These are phyloP conservation scores for Mus caroli DNA, from an alignment of 2,797 vertebrate species.

Conservation along the genomic window DNA sequence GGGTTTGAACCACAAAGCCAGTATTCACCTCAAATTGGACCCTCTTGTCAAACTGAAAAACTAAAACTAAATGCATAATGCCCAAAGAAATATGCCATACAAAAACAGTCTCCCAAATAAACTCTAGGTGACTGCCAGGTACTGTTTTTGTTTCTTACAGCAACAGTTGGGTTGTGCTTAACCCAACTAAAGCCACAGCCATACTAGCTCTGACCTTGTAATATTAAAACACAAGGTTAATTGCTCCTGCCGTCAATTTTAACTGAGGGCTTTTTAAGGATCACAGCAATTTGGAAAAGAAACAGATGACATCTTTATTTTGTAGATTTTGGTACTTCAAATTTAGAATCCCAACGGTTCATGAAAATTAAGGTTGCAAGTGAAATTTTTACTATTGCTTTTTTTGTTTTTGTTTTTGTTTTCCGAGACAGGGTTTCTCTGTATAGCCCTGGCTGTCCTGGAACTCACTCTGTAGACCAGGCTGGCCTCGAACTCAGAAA, in stretches of 20 bases:
- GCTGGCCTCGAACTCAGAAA: no score
- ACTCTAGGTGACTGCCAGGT: background rate
- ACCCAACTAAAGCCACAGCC: conserved; percentile 7
- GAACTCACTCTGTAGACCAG: no score
- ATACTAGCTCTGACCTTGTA: background rate
- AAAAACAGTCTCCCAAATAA: background rate
- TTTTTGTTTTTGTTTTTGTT: no score
- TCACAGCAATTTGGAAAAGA: conserved; percentile 38
- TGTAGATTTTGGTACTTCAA: background rate
- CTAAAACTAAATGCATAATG: background rate
- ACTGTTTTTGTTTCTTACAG: conserved; percentile 13
- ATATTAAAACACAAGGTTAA: conserved; percentile 44
- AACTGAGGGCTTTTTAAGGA: conserved; percentile 53
- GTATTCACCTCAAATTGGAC: conserved; percentile 34
- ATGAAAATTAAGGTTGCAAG: conserved; percentile 6
- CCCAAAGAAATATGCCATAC: background rate
- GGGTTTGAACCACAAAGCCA: conserved; percentile 5
- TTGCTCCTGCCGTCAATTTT: background rate
- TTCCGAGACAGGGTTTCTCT: no score
- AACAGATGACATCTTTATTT: conserved; percentile 16
- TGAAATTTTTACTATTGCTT: conserved; percentile 7
- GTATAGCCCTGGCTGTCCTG: no score
- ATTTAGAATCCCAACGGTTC: conserved; percentile 26
- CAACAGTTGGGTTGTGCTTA: background rate
- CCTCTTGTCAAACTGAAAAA: background rate